Evolutionary conservation across 2,797 vertebrate species (phyloP).

Genomic region (Telmatherina bonti): DNA sequence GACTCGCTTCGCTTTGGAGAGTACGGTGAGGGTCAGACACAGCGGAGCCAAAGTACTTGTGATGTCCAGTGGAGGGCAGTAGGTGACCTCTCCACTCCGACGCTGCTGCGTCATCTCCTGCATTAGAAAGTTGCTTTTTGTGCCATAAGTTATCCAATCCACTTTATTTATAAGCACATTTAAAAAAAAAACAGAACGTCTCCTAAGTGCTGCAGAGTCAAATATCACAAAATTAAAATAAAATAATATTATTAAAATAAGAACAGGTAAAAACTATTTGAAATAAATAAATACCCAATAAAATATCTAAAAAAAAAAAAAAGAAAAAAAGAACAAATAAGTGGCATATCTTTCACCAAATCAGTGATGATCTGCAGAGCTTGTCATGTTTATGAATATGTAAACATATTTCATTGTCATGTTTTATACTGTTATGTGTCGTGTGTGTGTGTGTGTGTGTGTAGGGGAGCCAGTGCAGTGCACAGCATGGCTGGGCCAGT

Average conservation of each 20-base stretch:
- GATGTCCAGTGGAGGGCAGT: conserved; percentile 60
- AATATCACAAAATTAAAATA: too few relatives aligned
- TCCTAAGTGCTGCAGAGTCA: too few relatives aligned
- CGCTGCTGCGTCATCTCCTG: conserved; percentile 12
- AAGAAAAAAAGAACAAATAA: too few relatives aligned
- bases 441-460: conserved; percentile 17
- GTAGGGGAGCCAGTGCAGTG: conserved; percentile 95
- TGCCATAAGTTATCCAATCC: too few relatives aligned
- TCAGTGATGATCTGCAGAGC: background rate
- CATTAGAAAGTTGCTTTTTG: background rate
- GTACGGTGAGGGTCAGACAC: conserved; percentile 86
- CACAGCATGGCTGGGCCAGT: conserved; percentile 94
- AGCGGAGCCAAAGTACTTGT: conserved; percentile 16
- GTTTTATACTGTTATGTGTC: background rate
- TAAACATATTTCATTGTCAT: too few relatives aligned
- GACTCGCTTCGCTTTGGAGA: conserved; percentile 97
- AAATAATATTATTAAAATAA: too few relatives aligned
- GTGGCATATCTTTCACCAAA: conserved; percentile 19
- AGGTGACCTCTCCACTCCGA: conserved; percentile 10
- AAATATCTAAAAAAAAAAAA: too few relatives aligned
- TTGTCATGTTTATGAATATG: background rate
- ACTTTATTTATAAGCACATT: too few relatives aligned
- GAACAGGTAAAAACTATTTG: too few relatives aligned
- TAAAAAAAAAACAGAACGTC: too few relatives aligned
- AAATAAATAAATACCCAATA: too few relatives aligned